Evolutionary conservation across 2,888 invertebrate species (phyloP).

Genomic region (Hofmannophila pseudospretella): DNA sequence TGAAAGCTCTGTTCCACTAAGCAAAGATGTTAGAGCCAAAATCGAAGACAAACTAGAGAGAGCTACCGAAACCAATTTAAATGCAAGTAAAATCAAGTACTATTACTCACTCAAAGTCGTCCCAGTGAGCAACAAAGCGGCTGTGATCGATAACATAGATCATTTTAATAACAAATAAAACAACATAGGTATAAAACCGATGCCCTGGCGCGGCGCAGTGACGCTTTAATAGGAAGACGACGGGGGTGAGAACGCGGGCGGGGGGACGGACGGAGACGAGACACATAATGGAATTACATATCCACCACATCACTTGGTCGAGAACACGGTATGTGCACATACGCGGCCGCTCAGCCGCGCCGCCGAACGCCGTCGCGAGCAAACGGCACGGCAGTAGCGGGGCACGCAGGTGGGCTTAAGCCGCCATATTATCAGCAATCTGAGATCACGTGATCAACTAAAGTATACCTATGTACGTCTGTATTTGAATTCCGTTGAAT

Average conservation of each 20-base stretch:
- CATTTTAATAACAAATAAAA: conserved; percentile 60
- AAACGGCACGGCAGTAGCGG: conserved; percentile 29
- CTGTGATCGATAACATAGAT: conserved; percentile 49
- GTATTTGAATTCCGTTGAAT: background rate
- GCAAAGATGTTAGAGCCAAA: background rate
- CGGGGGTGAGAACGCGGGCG: conserved; percentile 45
- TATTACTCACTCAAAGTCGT: conserved; percentile 25
- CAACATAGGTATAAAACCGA: conserved; percentile 57
- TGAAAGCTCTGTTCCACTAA: conserved; percentile 3
- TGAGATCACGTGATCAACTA: conserved; percentile 43
- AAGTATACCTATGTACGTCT: background rate
- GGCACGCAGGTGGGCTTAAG: conserved; percentile 53
- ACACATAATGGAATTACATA: conserved; percentile 73
- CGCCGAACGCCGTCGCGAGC: conserved; percentile 25
- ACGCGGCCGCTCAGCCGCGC: conserved; percentile 35
- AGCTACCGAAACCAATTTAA: conserved; percentile 2
- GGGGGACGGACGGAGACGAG: conserved; percentile 63
- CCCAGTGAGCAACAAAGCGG: conserved; percentile 36
- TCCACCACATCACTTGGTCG: conserved; percentile 59
- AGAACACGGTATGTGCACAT: conserved; percentile 51
- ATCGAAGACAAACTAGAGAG: conserved; percentile 5
- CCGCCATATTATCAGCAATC: conserved; percentile 37
- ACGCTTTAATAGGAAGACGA: conserved; percentile 58
- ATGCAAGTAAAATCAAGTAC: conserved; percentile 6
- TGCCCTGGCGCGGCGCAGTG: conserved; percentile 60